These are phyloP conservation scores for Centropyge bicolor DNA, from an alignment of 2,797 vertebrate species.

Conservation along the genomic window DNA sequence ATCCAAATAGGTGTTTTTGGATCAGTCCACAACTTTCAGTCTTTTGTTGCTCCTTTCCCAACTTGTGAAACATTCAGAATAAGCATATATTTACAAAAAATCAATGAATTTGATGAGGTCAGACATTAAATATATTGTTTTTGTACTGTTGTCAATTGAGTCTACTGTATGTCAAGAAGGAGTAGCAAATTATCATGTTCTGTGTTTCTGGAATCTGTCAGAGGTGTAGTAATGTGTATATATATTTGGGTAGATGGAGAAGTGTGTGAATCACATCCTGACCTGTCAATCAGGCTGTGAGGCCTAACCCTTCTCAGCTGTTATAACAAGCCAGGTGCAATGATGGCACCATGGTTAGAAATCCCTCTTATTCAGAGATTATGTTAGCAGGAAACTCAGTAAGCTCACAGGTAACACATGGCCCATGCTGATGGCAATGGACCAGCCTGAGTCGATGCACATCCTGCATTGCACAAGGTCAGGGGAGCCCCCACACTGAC, in stretches of 20 bases:
- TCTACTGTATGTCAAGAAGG: too few species aligned
- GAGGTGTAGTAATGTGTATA: background rate
- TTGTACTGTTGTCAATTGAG: too few species aligned
- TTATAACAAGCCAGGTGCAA: background rate
- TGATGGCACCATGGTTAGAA: background rate
- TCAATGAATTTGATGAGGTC: too few species aligned
- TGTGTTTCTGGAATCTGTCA: background rate
- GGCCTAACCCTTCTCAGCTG: background rate
- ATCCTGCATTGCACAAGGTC: slow-evolving; percentile 1
- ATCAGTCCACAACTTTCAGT: too few species aligned
- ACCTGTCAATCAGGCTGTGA: background rate
- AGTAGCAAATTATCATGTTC: too few species aligned
- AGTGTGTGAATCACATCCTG: background rate
- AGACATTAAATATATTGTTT: too few species aligned
- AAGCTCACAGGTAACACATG: slow-evolving; percentile 79
- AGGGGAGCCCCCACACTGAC: slow-evolving; percentile 77
- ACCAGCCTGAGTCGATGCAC: slow-evolving; percentile 74
- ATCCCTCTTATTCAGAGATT: slow-evolving; percentile 36
- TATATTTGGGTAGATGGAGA: background rate
- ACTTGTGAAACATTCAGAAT: too few species aligned
- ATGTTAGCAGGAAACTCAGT: slow-evolving; percentile 39
- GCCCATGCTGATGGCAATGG: slow-evolving; percentile 86
- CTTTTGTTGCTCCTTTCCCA: too few species aligned
- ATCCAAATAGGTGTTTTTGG: too few species aligned
- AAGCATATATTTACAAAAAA: too few species aligned